A percentile compares a stretch with the other conserved stretches of the same genome.
phyloP scores from a whole-genome alignment of 2,797 vertebrate species.

The Ptychobarbus kaznakovi region DNA sequence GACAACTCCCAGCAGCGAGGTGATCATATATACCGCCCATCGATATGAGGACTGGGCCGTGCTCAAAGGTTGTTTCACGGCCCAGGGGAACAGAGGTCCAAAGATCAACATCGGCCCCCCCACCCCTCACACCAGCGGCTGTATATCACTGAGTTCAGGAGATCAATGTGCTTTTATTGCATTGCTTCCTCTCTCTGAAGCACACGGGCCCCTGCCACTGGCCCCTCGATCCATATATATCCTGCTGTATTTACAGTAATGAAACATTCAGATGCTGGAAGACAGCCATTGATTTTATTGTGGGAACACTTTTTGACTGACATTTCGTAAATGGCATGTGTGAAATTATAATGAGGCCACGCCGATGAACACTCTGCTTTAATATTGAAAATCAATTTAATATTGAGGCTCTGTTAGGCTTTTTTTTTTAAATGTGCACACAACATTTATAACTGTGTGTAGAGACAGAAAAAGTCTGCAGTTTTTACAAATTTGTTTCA shows the following conservation, averaged over 20 bases:
- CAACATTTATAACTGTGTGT: slow-evolving; percentile 57
- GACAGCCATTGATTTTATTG: slow-evolving; percentile 79
- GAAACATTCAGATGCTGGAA: slow-evolving; percentile 78
- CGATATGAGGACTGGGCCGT: slow-evolving; percentile 69
- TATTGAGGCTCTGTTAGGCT: slow-evolving; percentile 71
- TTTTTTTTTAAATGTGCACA: slow-evolving; percentile 64
- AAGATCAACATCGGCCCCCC: slow-evolving; percentile 63
- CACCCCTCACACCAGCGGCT: slow-evolving; percentile 61
- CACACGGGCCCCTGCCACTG: slow-evolving; percentile 72
- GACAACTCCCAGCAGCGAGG: slow-evolving; percentile 68
- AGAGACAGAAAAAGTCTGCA: slow-evolving; percentile 48
- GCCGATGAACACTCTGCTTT: slow-evolving; percentile 75
- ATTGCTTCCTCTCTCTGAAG: slow-evolving; percentile 66
- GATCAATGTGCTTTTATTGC: slow-evolving; percentile 79
- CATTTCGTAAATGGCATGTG: slow-evolving; percentile 78
- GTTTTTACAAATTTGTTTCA: neutral
- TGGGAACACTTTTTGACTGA: slow-evolving; percentile 77
- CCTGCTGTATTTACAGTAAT: slow-evolving; percentile 79
- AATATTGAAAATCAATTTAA: slow-evolving; percentile 73
- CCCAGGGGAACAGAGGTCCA: slow-evolving; percentile 69
- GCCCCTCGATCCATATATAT: slow-evolving; percentile 75
- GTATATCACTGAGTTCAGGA: slow-evolving; percentile 69
- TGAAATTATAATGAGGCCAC: slow-evolving; percentile 78
- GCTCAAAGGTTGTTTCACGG: slow-evolving; percentile 72
- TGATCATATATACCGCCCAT: slow-evolving; percentile 70